Conservation (phyloP, 2,888 invertebrate genomes). For the Dastarcus helophoroides region DNA sequence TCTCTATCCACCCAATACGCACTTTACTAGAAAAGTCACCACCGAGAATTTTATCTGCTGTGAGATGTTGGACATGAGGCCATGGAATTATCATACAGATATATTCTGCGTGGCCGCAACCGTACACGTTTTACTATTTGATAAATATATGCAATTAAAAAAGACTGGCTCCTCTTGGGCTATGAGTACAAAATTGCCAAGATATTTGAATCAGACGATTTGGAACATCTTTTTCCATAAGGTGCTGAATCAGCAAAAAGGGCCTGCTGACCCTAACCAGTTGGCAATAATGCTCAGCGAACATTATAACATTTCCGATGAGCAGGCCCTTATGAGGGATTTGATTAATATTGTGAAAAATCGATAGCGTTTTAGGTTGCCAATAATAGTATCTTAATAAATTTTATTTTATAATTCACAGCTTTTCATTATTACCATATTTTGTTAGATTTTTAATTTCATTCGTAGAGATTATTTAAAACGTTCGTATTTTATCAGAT, state of each 20-base stretch:
- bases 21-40: conserved; percentile 55
- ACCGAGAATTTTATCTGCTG: conserved; percentile 72
- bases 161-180: conserved; percentile 31
- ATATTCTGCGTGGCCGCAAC: conserved; percentile 81
- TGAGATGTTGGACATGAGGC: conserved; percentile 82
- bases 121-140: conserved; percentile 76
- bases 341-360: conserved; percentile 30
- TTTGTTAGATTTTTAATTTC: too few species aligned
- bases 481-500: too few species aligned
- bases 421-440: too few species aligned
- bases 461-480: too few species aligned
- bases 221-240: conserved; percentile 75
- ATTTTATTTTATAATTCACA: too few species aligned
- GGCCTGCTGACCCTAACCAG: conserved; percentile 28
- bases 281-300: conserved; percentile 24
- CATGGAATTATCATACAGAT: conserved; percentile 94
- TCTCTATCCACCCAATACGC: conserved; percentile 63
- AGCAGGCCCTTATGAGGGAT: conserved; percentile 28
- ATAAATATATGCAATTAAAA: conserved; percentile 69
- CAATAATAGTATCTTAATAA: too few species aligned
- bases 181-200: conserved; percentile 28
- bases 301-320: conserved; percentile 21
- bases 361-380: conserved; percentile 27
- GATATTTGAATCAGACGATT: conserved; percentile 49
- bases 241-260: conserved; percentile 53